A percentile compares a stretch with the other conserved stretches of the same genome.
phyloP scores from a whole-genome alignment of 1,140 invertebrate species.

The Antheraea pernyi region DNA sequence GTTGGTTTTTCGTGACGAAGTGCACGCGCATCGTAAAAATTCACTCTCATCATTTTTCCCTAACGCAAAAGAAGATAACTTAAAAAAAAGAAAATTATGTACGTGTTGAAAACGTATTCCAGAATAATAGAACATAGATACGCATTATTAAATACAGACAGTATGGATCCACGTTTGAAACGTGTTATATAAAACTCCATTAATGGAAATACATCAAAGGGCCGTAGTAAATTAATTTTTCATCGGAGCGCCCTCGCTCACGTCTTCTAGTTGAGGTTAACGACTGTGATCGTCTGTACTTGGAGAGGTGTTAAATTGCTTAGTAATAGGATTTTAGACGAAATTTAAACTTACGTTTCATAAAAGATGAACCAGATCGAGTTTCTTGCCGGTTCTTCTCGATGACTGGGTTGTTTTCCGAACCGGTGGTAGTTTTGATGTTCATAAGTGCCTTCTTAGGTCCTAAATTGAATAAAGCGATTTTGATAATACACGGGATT shows the following conservation, averaged over 20 bases:
- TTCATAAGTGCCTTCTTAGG: too few relatives aligned
- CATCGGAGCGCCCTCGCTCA: slow-evolving; percentile 22
- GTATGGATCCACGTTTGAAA: slow-evolving; percentile 15
- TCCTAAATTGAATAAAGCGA: too few relatives aligned
- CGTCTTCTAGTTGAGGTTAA: slow-evolving; percentile 15
- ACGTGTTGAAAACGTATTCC: not conserved
- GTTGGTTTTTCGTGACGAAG: too few relatives aligned
- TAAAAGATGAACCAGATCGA: not conserved
- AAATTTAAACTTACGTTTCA: not conserved
- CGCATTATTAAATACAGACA: not conserved
- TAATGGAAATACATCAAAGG: slow-evolving; percentile 24
- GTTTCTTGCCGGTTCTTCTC: too few relatives aligned
- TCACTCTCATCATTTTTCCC: too few relatives aligned
- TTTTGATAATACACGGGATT: too few relatives aligned
- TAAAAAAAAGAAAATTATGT: too few relatives aligned
- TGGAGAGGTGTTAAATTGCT: slow-evolving; percentile 8
- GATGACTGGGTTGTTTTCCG: too few relatives aligned
- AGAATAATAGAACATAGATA: not conserved
- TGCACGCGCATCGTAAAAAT: too few relatives aligned
- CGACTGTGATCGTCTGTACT: slow-evolving; percentile 14
- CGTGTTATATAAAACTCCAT: slow-evolving; percentile 24
- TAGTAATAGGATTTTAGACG: not conserved
- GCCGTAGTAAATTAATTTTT: slow-evolving; percentile 28
- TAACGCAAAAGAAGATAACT: too few relatives aligned
- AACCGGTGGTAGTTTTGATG: too few relatives aligned